A percentile compares a stretch with the other conserved stretches of the same genome.
These are phyloP conservation scores for Turritopsis rubra DNA, from an alignment of 30 jellyfish, hydroid and myxozoan species.

Conservation along the genomic window DNA sequence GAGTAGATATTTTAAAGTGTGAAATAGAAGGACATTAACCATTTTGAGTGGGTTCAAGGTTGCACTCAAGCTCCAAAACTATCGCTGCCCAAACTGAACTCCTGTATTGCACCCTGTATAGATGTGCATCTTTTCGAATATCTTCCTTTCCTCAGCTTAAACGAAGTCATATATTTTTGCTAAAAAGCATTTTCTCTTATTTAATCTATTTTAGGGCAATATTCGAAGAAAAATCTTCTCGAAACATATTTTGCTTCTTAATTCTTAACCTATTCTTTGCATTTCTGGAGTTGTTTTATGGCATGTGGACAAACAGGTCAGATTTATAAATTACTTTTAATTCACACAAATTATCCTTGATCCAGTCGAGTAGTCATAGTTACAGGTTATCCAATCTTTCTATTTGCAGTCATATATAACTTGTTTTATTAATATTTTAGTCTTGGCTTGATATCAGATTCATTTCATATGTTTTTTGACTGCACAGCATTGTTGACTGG, in stretches of 20 bases:
- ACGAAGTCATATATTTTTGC: no score
- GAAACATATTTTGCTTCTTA: constrained; percentile 81
- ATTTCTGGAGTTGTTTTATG: constrained; percentile 89
- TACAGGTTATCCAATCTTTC: not conserved
- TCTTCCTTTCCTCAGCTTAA: no score
- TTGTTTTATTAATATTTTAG: constrained; percentile 36
- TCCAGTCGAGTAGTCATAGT: not conserved
- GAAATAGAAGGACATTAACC: no score
- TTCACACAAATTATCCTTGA: not conserved
- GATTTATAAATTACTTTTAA: not conserved
- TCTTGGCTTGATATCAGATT: constrained; percentile 94
- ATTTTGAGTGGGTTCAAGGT: no score
- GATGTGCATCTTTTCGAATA: no score
- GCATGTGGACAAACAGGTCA: constrained; percentile 98
- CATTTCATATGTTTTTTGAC: constrained; percentile 98
- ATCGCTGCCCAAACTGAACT: no score
- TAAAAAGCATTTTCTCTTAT: no score
- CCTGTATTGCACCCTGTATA: not conserved
- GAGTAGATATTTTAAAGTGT: no score
- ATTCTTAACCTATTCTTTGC: constrained; percentile 82
- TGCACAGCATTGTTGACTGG: constrained; percentile 98
- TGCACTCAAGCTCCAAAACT: no score
- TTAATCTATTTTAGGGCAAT: constrained; percentile 67
- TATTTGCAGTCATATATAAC: not conserved
- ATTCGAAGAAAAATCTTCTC: constrained; percentile 82